Evolutionary conservation across 2,888 invertebrate genomes (phyloP).

Genomic region (Melolontha melolontha): DNA sequence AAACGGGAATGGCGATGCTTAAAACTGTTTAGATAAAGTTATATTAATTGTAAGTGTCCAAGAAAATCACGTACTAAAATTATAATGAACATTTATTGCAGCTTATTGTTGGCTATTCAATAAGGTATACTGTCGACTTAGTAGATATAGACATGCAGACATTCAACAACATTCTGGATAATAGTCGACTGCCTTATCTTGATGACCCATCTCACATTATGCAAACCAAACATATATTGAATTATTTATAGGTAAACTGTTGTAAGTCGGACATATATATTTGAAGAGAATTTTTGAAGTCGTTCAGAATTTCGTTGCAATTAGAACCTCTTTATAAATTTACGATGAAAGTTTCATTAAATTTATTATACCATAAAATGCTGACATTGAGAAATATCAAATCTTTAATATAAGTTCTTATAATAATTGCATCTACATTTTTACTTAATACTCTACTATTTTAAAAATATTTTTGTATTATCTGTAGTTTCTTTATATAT

Average conservation of each 20-base stretch:
- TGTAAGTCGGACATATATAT: constrained; percentile 33
- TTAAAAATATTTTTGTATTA: too few species aligned
- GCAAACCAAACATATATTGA: constrained; percentile 27
- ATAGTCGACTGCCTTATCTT: constrained; percentile 26
- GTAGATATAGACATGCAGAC: constrained; percentile 10
- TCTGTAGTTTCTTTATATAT: too few species aligned
- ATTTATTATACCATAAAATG: too few species aligned
- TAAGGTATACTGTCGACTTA: neutral
- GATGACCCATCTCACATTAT: constrained; percentile 35
- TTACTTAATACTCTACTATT: too few species aligned
- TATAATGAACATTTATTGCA: constrained; percentile 20
- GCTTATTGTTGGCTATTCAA: constrained; percentile 20
- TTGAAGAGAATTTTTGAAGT: constrained; percentile 25
- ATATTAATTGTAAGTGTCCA: constrained; percentile 21
- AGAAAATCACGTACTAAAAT: constrained; percentile 17
- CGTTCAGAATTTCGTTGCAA: too few species aligned
- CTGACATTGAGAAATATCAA: too few species aligned
- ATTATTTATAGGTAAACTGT: constrained; percentile 36
- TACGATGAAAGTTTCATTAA: too few species aligned
- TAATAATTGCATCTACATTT: too few species aligned
- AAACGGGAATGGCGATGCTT: too few species aligned
- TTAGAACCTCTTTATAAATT: too few species aligned
- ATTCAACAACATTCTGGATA: constrained; percentile 31
- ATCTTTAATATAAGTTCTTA: too few species aligned
- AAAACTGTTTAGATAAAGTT: neutral